A percentile compares a stretch with the other conserved stretches of the same genome.
These are phyloP conservation scores for Pherbina coryleti DNA, from an alignment of 2,888 invertebrate species.

Conservation along the genomic window DNA sequence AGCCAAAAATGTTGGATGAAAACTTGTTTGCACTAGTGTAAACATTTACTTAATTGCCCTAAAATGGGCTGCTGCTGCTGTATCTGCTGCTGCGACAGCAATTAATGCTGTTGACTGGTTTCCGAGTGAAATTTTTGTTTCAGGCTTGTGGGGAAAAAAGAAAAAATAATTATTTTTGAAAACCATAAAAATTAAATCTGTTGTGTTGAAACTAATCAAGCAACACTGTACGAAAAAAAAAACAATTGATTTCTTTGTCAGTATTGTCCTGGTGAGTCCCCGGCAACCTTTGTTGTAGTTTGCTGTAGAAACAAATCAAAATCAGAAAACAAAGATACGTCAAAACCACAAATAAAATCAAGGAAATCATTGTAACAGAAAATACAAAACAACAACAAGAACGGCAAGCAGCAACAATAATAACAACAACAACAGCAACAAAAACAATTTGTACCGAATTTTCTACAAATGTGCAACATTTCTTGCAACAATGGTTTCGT, in stretches of 20 bases:
- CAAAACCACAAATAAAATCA: conserved; percentile 21
- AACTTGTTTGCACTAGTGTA: neutral
- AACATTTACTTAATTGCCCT: conserved; percentile 30
- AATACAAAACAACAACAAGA: neutral
- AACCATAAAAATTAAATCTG: neutral
- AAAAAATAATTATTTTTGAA: neutral
- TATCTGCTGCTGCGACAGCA: neutral
- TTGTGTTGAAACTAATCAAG: too few relatives aligned
- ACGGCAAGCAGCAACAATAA: conserved; percentile 5
- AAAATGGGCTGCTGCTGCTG: neutral
- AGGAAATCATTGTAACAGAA: conserved; percentile 3
- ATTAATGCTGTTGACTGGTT: neutral
- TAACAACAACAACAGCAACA: conserved; percentile 15
- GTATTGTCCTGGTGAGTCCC: too few relatives aligned
- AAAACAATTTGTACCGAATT: neutral
- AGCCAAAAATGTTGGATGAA: conserved; percentile 4
- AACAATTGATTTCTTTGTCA: neutral
- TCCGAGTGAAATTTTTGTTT: too few relatives aligned
- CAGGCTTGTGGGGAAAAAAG: neutral
- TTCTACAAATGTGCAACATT: conserved; percentile 23
- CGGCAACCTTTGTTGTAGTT: neutral
- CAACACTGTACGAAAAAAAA: neutral
- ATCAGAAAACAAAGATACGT: neutral
- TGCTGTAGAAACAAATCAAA: neutral
- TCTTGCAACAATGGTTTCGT: conserved; percentile 44